Conservation (phyloP, 2,113 vertebrate species). For the Psettodes erumei region DNA sequence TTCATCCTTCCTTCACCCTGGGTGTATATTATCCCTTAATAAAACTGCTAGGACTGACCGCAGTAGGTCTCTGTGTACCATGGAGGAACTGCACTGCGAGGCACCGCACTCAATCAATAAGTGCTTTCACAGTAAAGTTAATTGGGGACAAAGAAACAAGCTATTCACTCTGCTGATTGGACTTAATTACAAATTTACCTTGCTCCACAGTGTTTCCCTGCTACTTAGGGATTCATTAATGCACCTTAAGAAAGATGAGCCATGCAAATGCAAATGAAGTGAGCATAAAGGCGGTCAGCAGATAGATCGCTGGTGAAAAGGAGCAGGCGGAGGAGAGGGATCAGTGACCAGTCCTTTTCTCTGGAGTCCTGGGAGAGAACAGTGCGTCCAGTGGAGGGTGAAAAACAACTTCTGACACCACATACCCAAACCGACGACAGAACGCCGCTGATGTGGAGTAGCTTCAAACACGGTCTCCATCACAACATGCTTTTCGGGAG, state of each 20-base stretch:
- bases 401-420: slow-evolving; percentile 79
- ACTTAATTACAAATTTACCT: slow-evolving; percentile 48
- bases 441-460: slow-evolving; percentile 50
- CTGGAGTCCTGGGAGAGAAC: slow-evolving; percentile 68
- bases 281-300: slow-evolving; percentile 48
- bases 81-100: slow-evolving; percentile 14
- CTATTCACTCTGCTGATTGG: slow-evolving; percentile 25
- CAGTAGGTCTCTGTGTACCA: slow-evolving; percentile 15
- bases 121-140: slow-evolving; percentile 56
- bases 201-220: slow-evolving; percentile 33
- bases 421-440: slow-evolving; percentile 58
- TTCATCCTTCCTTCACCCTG: slow-evolving; percentile 46
- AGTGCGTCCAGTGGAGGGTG: slow-evolving; percentile 73
- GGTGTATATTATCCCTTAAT: slow-evolving; percentile 24
- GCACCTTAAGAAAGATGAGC: slow-evolving; percentile 52
- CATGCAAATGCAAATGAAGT: slow-evolving; percentile 71
- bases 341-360: slow-evolving; percentile 67
- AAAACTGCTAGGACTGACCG: slow-evolving; percentile 37
- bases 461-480: slow-evolving; percentile 11
- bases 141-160: slow-evolving; percentile 51
- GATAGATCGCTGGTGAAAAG: slow-evolving; percentile 63
- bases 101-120: slow-evolving; percentile 53
- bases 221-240: slow-evolving; percentile 59
- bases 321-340: slow-evolving; percentile 46
- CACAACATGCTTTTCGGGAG: background rate